Evolutionary conservation across 2,797 vertebrate species (phyloP), one percentile per base, ranked within the genome.

Genomic region (Megalops cyprinoides): DNA sequence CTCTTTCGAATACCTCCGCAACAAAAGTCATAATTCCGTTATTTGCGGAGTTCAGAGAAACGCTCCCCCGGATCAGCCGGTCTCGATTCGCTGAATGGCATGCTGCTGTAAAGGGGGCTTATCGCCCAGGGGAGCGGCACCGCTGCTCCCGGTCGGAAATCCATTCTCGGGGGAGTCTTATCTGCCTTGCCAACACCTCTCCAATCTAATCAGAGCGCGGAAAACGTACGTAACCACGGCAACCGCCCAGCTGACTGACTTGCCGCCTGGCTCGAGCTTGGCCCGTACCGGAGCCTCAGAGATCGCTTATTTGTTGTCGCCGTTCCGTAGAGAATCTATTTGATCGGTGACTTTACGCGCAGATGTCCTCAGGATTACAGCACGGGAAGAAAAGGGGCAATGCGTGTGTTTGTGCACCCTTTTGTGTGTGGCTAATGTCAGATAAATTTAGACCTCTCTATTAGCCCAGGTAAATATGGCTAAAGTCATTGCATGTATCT

Each of bases 141-240:
- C 69, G 76, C 80, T 49, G 79, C 85, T 81, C 83, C 81, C 84
- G 84, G 74, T 80, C 83, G 81, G 82, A 87, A 87, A 88, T 87
- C 87, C 84, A 85, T 88, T 90, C 86, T 87, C 84, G 71, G 82
- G 69, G 71, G 79, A 80, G 46, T 79, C 83, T 90, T 90, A 87
- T 87, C 87, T 85, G 79, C 77, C 67, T 71, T 74, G 74, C 82
- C 82, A 76, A 86, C 84, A 82, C 82, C 84, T 81, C 84, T 87
- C 84, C 79, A 83, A 82, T 87, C 81, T 87, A 86, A 86, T 84
- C 84, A 51, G 62, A 37, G 37, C 74, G 56, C 55, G 46, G n/a
- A 76, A 87, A 85, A 77, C 80, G 67, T 83, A 76, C 80, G 86
- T 87, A 86, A 87, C 87, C 88, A 75, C 56, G 56, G 79, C 73